Percentiles rank a stretch among this genome's conserved stretches.
Conservation (phyloP, 2,113 vertebrate genomes). For the Epinephelus fuscoguttatus region DNA sequence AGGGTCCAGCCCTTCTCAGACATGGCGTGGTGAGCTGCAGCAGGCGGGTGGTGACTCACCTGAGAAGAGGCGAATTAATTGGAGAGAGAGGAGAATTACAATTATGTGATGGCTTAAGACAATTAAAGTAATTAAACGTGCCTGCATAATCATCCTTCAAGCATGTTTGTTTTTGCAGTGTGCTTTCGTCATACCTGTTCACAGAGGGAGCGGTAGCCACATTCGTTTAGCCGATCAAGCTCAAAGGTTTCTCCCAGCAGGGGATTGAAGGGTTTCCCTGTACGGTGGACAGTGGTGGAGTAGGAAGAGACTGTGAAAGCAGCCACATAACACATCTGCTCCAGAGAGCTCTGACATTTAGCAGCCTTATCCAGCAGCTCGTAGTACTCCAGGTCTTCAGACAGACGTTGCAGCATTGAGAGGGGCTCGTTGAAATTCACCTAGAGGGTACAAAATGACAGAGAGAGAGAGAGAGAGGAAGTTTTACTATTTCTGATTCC, state of each 20-base stretch:
- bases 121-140: not conserved
- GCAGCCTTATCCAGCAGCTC: conserved; percentile 93
- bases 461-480: not conserved
- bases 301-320: conserved; percentile 97
- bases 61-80: conserved; percentile 54
- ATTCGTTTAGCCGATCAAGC: conserved; percentile 92
- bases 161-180: not conserved
- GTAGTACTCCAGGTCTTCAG: conserved; percentile 96
- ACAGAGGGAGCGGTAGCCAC: conserved; percentile 94
- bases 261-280: conserved; percentile 97
- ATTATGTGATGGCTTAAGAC: not conserved
- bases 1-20: conserved; percentile 95
- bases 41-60: conserved; percentile 97
- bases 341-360: conserved; percentile 91
- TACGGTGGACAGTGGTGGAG: conserved; percentile 96
- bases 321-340: conserved; percentile 96
- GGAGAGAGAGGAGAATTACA: not conserved
- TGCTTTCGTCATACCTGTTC: conserved; percentile 88
- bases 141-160: not conserved
- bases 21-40: conserved; percentile 93
- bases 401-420: conserved; percentile 97
- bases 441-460: conserved; percentile 67
- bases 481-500: not conserved
- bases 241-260: conserved; percentile 97
- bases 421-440: conserved; percentile 98